Base-by-base conservation (phyloP, 1,140 invertebrate genomes). In the Varroa destructor region DNA sequence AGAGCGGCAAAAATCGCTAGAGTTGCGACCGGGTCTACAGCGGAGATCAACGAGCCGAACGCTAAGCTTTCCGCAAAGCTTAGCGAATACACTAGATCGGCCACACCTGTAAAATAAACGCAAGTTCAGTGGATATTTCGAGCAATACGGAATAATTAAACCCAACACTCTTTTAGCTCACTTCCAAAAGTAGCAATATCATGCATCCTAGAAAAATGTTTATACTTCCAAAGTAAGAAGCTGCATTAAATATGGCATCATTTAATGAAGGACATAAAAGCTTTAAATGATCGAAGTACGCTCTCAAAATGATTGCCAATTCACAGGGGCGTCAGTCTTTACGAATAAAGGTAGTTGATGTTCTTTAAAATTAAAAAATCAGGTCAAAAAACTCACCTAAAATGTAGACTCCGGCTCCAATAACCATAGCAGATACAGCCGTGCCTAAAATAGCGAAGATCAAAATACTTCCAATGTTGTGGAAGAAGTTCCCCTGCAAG, bases 1-100 rank as follows among this genome's bases (percentile, higher is more conserved):
- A 97, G 81, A 8, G 94, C 93, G 82, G 97, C 91, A 78, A 99
- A 99, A 75, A 99, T 99, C 1, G 96, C 95, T 56, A 99, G 86
- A 0, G 93, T 97, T 12, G 95, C 94, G 6, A 99, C 95, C 3
- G 95, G 95, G 83, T 98, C 95, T 14, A 99, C 94, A 70, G 95
- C 95, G n/a, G 93, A 97, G 78, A 98, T 97, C 46, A 97, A 79
- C 1, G 93, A 97, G 3, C 94, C 94, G 84, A 98, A 98, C 0
- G 95, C 93, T 85, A 98, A 97, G 74, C 93, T 97, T 80, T 99
- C 93, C 0, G 94, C 88, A 79, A 97, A 93, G 80, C 86, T 89
- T 43, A 97, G 81, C 77, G 86, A 86, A 80, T 97, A 99, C 0
- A 93, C 93, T 37, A 87, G 77, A 73, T 85, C 81, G 64, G 84